Conservation (phyloP, 1,140 invertebrate genomes). For the Cydia strobilella region DNA sequence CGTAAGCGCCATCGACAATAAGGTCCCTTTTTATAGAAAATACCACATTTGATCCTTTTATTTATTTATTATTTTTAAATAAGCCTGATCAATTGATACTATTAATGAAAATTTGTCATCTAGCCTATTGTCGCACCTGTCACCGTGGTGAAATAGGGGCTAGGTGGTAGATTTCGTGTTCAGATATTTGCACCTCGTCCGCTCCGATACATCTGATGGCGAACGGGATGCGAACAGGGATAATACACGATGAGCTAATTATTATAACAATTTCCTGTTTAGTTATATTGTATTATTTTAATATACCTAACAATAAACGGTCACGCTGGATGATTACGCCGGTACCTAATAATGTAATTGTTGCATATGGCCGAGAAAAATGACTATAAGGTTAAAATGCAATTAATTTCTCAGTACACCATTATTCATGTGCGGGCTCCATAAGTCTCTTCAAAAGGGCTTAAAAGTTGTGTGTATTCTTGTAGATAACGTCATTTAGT, state of each 20-base stretch:
- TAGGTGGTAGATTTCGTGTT: no score
- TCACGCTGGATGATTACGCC: background rate
- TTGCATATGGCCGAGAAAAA: conserved; percentile 4
- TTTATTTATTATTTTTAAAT: no score
- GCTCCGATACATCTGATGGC: no score
- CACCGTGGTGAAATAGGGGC: no score
- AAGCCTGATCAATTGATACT: no score
- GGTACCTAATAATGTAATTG: conserved; percentile 2
- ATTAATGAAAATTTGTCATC: no score
- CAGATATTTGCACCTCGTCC: no score
- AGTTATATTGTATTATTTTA: conserved; percentile 2
- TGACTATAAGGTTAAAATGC: conserved; percentile 17
- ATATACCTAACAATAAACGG: conserved; percentile 16
- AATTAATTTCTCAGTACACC: conserved; percentile 7
- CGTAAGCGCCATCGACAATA: no score
- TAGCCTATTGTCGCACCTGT: no score
- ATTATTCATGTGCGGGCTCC: conserved; percentile 11
- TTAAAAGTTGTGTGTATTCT: background rate
- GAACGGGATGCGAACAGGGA: background rate
- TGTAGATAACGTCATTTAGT: background rate
- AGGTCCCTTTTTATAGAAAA: no score
- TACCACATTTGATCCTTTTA: no score
- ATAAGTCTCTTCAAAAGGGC: background rate
- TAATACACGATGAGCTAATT: background rate
- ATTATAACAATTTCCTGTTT: conserved; percentile 12